A percentile compares a stretch with the other conserved stretches of the same genome.
Conservation (phyloP, 2,888 invertebrate species). For the Nemapogon koenigi region DNA sequence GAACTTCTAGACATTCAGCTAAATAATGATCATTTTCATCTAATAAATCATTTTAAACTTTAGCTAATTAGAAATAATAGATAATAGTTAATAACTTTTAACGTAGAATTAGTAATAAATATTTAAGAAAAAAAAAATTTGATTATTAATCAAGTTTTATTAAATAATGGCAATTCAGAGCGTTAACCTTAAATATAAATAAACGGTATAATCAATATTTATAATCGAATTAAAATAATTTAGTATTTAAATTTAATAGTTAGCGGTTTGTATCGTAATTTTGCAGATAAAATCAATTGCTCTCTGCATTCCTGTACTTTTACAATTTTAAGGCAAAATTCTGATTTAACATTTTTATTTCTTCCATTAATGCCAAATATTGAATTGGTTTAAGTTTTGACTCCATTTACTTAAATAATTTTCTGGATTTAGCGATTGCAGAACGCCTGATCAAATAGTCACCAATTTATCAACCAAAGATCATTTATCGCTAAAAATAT, state of each 20-base stretch:
- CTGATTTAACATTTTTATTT: too few species aligned
- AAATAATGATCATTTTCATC: slow-evolving; percentile 21
- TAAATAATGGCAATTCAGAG: slow-evolving; percentile 60
- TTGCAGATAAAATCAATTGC: too few species aligned
- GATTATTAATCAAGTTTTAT: slow-evolving; percentile 61
- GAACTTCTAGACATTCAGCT: slow-evolving; percentile 5
- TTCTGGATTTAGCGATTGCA: too few species aligned
- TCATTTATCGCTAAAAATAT: too few species aligned
- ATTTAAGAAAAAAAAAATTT: slow-evolving; percentile 41
- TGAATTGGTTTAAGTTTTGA: too few species aligned
- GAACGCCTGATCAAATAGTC: too few species aligned
- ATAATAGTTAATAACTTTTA: slow-evolving; percentile 32
- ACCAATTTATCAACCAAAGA: too few species aligned
- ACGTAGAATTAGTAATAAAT: slow-evolving; percentile 39
- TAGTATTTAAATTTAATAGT: not conserved
- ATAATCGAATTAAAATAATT: slow-evolving; percentile 1
- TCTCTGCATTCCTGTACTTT: too few species aligned
- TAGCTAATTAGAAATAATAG: slow-evolving; percentile 24
- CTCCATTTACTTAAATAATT: too few species aligned
- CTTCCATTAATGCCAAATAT: too few species aligned
- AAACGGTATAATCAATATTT: slow-evolving; percentile 7
- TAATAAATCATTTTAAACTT: slow-evolving; percentile 1
- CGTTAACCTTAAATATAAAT: slow-evolving; percentile 48
- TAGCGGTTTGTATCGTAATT: slow-evolving; percentile 1
- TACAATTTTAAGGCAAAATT: too few species aligned